Base-by-base conservation (phyloP, 30 jellyfish, hydroid and myxozoan genomes). In the Hydra vulgaris region DNA sequence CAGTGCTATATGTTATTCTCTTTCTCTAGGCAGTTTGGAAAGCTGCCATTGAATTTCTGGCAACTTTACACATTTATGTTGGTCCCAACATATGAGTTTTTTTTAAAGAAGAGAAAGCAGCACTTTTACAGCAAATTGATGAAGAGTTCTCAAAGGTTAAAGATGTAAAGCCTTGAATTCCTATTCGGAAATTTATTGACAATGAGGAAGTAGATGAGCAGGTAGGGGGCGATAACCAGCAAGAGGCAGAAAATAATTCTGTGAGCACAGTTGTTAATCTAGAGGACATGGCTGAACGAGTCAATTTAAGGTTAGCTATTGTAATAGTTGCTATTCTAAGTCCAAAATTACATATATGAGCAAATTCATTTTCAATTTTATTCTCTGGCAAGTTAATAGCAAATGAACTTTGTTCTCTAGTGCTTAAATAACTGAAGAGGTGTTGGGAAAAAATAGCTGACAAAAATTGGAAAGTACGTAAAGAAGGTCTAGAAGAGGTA, bases 401-500 rank as follows among this genome's bases (percentile, higher is more conserved):
- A 40, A 40, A 40, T 3, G 5, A 40, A 40, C 61, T 40, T 40
- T 40, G 61, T 40, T 40, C 27, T 85, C 8, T 80, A 87, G 96
- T 53, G 95, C 88, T 5, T 74, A 78, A 66, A 19, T 92, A 18
- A 87, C 96, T 8, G 95, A 84, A 18, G 95, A 87, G 5, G 54
- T 92, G 68, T 69, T 92, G 19, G 52, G 84, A 40, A 17, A 87
- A 86, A 25, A 68, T 88, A 7, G 72, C 83, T 18, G 98, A 92
- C 81, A 92, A 92, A 76, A 92, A 87, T 71, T 92, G 98, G 98
- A 92, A 92, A 77, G 52, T 87, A 17, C 83, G 98, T 22, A 87
- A 88, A 24, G 96, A 87, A 72, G 96, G 95, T 0, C 78, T 92
- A 21, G 97, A 92, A 56, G 96, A 88, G 86, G 95, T 92, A 81